Evolutionary conservation across 2,797 vertebrate species (phyloP).

Genomic region (Melanotaenia nigrans): DNA sequence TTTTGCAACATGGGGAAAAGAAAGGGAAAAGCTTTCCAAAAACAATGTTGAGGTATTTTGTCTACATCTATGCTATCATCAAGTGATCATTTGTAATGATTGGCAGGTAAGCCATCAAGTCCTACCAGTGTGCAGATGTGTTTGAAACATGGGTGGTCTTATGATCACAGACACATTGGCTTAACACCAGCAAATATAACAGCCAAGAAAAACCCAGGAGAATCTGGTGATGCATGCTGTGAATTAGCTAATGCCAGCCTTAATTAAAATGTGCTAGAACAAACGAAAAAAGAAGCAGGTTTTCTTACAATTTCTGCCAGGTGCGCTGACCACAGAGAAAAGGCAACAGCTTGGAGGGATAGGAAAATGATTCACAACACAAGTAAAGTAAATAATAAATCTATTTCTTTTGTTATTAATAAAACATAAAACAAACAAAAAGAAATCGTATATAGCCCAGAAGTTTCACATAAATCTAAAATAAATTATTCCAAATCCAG

Average conservation of each 20-base stretch:
- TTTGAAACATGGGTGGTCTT: conserved; percentile 36
- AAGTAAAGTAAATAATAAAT: conserved; percentile 33
- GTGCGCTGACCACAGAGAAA: conserved; percentile 35
- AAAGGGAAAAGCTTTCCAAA: too few species aligned
- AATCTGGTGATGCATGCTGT: conserved; percentile 50
- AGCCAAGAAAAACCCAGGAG: conserved; percentile 58
- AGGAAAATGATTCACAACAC: conserved; percentile 5
- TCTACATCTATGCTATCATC: too few species aligned
- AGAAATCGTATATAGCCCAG: conserved; percentile 46
- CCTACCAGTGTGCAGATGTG: conserved; percentile 62
- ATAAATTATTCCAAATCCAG: conserved; percentile 42
- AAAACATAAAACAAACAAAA: conserved; percentile 13
- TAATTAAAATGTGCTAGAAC: conserved; percentile 74
- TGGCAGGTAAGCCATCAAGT: conserved; percentile 38
- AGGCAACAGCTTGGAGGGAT: neutral
- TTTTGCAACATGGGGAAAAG: conserved; percentile 17
- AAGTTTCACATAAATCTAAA: conserved; percentile 56
- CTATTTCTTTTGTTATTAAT: conserved; percentile 39
- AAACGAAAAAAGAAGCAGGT: conserved; percentile 15
- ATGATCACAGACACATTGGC: conserved; percentile 63
- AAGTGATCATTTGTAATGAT: too few species aligned
- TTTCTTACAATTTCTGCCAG: conserved; percentile 35
- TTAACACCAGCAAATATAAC: conserved; percentile 76
- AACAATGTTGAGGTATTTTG: too few species aligned
- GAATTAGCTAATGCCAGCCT: conserved; percentile 69